Evolutionary conservation across 2,113 vertebrate genomes (phyloP), one percentile per base, ranked within the genome.

Genomic region (Paracyprichromis sp.): DNA sequence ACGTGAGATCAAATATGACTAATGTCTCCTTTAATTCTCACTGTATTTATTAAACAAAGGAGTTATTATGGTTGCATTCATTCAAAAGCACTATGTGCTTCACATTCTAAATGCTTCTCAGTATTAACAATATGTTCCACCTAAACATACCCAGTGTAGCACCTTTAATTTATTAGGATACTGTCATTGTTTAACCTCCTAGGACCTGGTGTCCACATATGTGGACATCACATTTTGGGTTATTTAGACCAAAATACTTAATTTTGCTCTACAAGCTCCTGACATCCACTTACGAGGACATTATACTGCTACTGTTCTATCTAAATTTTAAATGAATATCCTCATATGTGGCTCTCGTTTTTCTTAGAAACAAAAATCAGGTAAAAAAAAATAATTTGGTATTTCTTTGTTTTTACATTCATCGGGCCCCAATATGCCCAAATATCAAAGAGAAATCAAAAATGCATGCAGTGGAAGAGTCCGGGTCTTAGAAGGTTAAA

Each of bases 301-400:
- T 57, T 26, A 57, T 26, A 1, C 21, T 24, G 53, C 2, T 7
- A 24, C 53, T 56, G 53, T 24, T 56, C 0, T 56, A 24, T 56
- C 1, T 0, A 56, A 56, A 0, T 24, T 56, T 56, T 13, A 1
- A 56, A 56, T 7, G 21, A 56, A 56, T 13, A 13, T 24, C 53
- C 21, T 56, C 53, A 56, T 56, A 56, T 24, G 11, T 56, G 6
- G 53, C 11, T 56, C 6, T 56, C 1, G 0, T 24, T 56, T 7
- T 24, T 24, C 53, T 24, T 56, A 13, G 11, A 56, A 56, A 56
- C 1, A 4, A 7, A 24, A 56, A 56, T 24, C 2, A 13, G 21
- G 21, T 26, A 26, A 57, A 56, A 54, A 56, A 7, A 3, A 5
- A 36, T 4, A 8, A 24, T 8, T 21, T 0, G 54, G 24, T 14